A percentile compares a stretch with the other conserved stretches of the same genome.
Conservation (phyloP, 2,888 invertebrate genomes). For the Macaria notata region DNA sequence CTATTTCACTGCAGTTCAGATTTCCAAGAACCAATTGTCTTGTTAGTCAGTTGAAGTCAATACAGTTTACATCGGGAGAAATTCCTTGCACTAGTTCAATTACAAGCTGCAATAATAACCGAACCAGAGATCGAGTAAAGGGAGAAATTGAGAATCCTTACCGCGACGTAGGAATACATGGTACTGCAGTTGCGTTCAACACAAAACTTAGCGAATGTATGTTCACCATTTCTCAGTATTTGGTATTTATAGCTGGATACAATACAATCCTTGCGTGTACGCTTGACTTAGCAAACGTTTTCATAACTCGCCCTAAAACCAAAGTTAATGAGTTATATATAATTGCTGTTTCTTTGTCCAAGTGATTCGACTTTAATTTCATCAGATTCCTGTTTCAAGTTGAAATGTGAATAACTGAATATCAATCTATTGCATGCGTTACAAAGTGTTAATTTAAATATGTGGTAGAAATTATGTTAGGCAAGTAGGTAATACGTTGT, state of each 20-base stretch:
- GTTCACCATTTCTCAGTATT: conserved; percentile 31
- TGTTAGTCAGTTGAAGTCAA: no score
- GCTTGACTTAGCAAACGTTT: conserved; percentile 63
- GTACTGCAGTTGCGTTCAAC: conserved; percentile 35
- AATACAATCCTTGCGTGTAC: conserved; percentile 62
- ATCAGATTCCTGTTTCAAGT: conserved; percentile 49
- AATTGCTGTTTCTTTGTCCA: conserved; percentile 47
- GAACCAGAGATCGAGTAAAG: no score
- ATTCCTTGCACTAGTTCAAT: no score
- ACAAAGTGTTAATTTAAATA: background rate
- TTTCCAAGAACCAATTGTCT: no score
- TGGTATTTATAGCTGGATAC: conserved; percentile 65
- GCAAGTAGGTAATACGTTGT: no score
- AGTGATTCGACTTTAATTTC: conserved; percentile 42
- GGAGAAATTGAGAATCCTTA: conserved; percentile 11
- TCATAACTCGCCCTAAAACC: conserved; percentile 60
- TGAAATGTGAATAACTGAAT: conserved; percentile 35
- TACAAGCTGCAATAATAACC: no score
- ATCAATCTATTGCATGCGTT: conserved; percentile 13
- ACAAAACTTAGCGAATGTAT: conserved; percentile 39
- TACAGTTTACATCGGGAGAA: no score
- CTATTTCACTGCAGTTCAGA: no score
- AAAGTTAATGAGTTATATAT: conserved; percentile 44
- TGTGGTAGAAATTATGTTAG: no score
- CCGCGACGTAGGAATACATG: conserved; percentile 64